phyloP scores from a whole-genome alignment of 2,888 invertebrate species.

The Chaetoderma sp. region DNA sequence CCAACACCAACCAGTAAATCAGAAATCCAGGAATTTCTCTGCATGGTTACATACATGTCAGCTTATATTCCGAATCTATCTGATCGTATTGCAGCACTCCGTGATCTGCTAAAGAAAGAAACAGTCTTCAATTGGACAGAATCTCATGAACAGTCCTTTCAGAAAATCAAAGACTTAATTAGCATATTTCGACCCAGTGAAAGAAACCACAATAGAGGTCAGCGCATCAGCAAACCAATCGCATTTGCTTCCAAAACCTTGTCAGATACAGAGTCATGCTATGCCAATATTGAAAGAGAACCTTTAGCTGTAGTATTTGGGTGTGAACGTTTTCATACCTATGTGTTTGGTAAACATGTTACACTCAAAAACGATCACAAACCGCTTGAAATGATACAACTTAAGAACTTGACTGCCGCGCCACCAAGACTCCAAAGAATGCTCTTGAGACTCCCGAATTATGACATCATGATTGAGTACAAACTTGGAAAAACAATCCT shows the following conservation, averaged over 20 bases:
- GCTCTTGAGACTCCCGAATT: slow-evolving; percentile 30
- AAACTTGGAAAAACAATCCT: slow-evolving; percentile 31
- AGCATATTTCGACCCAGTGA: slow-evolving; percentile 16
- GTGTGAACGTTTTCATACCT: slow-evolving; percentile 26
- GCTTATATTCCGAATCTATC: slow-evolving; percentile 22
- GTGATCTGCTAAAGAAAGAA: slow-evolving; percentile 23
- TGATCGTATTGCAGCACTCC: slow-evolving; percentile 14
- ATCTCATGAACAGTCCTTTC: slow-evolving; percentile 13
- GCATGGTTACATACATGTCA: slow-evolving; percentile 25
- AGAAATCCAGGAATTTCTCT: slow-evolving; percentile 30
- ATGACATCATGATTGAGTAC: slow-evolving; percentile 25
- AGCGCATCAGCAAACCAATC: slow-evolving; percentile 27
- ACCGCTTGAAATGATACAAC: slow-evolving; percentile 27
- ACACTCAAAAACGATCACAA: slow-evolving; percentile 25
- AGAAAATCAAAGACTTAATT: slow-evolving; percentile 5
- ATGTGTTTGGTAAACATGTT: slow-evolving; percentile 23
- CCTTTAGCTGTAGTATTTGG: slow-evolving; percentile 35
- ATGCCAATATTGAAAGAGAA: slow-evolving; percentile 34
- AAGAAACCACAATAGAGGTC: slow-evolving; percentile 5
- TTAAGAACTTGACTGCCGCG: slow-evolving; percentile 20
- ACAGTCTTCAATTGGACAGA: slow-evolving; percentile 23
- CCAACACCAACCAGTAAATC: slow-evolving; percentile 15
- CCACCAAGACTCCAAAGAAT: slow-evolving; percentile 31
- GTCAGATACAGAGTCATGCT: slow-evolving; percentile 17
- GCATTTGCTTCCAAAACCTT: slow-evolving; percentile 27